A percentile compares a stretch with the other conserved stretches of the same genome.
phyloP scores from a whole-genome alignment of 2,113 vertebrate species.

The Hemibagrus wyckioides region DNA sequence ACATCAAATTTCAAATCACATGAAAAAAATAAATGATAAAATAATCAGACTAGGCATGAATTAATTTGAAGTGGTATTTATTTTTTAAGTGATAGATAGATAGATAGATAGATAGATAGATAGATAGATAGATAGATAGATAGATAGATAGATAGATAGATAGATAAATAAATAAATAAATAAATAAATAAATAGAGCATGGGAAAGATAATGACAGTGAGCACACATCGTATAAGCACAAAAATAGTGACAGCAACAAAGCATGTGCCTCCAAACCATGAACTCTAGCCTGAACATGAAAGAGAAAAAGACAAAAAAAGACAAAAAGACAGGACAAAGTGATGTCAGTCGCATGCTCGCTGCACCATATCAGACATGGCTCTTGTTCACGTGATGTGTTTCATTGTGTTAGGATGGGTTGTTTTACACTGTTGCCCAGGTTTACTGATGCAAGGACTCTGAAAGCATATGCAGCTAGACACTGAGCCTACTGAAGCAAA shows the following conservation, averaged over 20 bases:
- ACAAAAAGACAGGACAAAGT: conserved; percentile 28
- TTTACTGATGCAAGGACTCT: conserved; percentile 44
- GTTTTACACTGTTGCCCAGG: conserved; percentile 44
- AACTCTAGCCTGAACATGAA: not conserved
- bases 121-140: too few species aligned
- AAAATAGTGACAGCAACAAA: not conserved
- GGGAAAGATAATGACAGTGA: not conserved
- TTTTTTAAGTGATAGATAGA: too few species aligned
- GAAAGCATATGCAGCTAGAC: conserved; percentile 51
- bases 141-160: too few species aligned
- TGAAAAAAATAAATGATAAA: not conserved
- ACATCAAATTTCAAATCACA: not conserved
- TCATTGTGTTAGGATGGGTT: conserved; percentile 33
- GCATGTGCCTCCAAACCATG: not conserved
- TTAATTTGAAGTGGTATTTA: too few species aligned
- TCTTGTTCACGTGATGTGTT: conserved; percentile 50
- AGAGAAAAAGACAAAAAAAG: conserved; percentile 17
- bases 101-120: too few species aligned
- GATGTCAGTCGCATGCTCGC: conserved; percentile 19
- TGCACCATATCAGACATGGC: conserved; percentile 35
- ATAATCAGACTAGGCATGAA: too few species aligned
- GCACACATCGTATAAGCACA: not conserved
- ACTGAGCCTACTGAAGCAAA: conserved; percentile 49
- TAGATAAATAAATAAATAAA: too few species aligned
- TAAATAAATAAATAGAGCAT: not conserved